Conservation (phyloP, 2,797 vertebrate genomes). For the Telmatherina bonti region DNA sequence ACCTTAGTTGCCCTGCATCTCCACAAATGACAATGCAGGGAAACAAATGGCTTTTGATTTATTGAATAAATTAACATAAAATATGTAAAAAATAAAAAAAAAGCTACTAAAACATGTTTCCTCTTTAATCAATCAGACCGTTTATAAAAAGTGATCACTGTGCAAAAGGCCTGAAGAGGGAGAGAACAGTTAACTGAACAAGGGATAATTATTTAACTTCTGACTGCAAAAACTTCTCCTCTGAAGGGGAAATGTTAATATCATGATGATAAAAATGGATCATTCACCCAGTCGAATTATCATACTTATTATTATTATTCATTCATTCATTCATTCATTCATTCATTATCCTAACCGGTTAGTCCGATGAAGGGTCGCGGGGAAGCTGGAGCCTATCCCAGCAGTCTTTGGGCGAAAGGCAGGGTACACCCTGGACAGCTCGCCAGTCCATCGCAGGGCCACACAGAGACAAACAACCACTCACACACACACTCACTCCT, state of each 20-base stretch:
- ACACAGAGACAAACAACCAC: no score
- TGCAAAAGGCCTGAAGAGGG: not conserved
- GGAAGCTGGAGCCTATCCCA: no score
- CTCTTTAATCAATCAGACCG: not conserved
- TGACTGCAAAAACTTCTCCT: not conserved
- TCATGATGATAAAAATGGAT: slow-evolving; percentile 6
- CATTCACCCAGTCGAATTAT: no score
- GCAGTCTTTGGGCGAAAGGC: no score
- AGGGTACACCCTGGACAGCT: no score
- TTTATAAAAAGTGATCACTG: not conserved
- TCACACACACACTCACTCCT: no score
- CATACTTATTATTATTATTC: no score
- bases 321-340: no score
- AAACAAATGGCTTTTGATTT: not conserved
- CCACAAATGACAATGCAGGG: not conserved
- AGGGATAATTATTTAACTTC: not conserved
- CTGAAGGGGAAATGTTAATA: slow-evolving; percentile 1
- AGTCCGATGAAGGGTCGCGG: no score
- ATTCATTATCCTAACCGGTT: no score
- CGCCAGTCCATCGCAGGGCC: no score
- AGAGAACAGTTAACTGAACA: not conserved
- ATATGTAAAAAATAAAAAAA: not conserved
- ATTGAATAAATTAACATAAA: not conserved
- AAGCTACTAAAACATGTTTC: not conserved
- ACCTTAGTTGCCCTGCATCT: not conserved